Percentiles rank a stretch among this genome's conserved stretches.
phyloP scores from a whole-genome alignment of 2,797 vertebrate genomes.

The Coccyzus lansbergi region DNA sequence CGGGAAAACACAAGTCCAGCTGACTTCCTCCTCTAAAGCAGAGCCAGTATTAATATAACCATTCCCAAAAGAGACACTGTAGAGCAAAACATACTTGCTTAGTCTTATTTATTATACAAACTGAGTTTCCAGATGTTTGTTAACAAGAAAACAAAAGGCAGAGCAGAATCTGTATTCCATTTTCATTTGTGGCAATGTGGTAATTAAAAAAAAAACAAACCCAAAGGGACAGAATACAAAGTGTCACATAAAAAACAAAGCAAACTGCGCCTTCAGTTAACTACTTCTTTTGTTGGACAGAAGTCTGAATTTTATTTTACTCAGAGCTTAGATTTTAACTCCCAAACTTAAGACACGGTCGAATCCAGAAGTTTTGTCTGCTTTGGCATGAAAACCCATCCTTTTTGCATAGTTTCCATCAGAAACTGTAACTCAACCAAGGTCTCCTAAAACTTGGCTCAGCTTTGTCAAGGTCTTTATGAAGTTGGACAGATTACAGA shows the following conservation, averaged over 20 bases:
- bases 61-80: background rate
- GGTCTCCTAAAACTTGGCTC: background rate
- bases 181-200: background rate
- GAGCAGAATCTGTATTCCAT: background rate
- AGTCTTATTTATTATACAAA: background rate
- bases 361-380: background rate
- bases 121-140: constrained; percentile 26
- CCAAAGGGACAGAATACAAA: background rate
- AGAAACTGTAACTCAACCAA: background rate
- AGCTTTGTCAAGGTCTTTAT: background rate
- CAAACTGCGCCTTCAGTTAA: background rate
- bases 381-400: background rate
- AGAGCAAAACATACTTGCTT: background rate
- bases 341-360: background rate
- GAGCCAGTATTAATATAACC: background rate
- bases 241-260: background rate
- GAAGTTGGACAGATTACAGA: background rate
- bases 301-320: background rate
- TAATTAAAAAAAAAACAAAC: background rate
- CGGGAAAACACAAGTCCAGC: constrained; percentile 13
- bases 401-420: constrained; percentile 1
- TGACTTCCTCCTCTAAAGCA: constrained; percentile 27
- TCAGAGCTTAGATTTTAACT: background rate
- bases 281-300: background rate
- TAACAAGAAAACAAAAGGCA: constrained; percentile 26